These are phyloP conservation scores for Syrphus vitripennis DNA, from an alignment of 2,888 invertebrate species.

Conservation along the genomic window DNA sequence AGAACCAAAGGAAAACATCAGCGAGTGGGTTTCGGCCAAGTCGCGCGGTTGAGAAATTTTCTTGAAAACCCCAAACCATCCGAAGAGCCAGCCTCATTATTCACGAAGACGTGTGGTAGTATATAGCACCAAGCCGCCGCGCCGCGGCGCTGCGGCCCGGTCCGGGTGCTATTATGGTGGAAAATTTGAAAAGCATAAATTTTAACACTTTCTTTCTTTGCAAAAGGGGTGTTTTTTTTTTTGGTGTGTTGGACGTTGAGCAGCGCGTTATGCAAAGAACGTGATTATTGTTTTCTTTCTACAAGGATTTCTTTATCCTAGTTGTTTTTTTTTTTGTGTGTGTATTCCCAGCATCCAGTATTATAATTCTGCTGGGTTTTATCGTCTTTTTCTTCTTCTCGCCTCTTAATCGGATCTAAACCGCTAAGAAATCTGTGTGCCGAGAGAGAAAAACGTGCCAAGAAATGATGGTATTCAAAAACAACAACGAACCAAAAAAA, in stretches of 20 bases:
- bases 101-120: slow-evolving; percentile 58
- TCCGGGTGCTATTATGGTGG: background rate
- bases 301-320: slow-evolving; percentile 36
- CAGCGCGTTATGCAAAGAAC: slow-evolving; percentile 57
- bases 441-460: slow-evolving; percentile 41
- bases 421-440: slow-evolving; percentile 53
- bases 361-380: background rate
- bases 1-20: background rate
- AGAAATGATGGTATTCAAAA: slow-evolving; percentile 42
- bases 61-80: slow-evolving; percentile 36
- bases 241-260: slow-evolving; percentile 19
- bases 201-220: slow-evolving; percentile 39
- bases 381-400: background rate
- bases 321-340: background rate
- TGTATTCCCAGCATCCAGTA: background rate
- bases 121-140: background rate
- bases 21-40: background rate
- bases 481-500: background rate
- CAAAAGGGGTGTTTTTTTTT: slow-evolving; percentile 9
- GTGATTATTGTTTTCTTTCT: slow-evolving; percentile 64
- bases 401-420: slow-evolving; percentile 54
- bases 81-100: slow-evolving; percentile 47
- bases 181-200: slow-evolving; percentile 63
- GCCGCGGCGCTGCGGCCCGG: background rate
- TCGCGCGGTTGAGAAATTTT: slow-evolving; percentile 25